Percentiles rank a stretch among this genome's conserved stretches.
These are phyloP conservation scores for Cassiopea xamachana DNA, from an alignment of 30 jellyfish, hydroid and myxozoan genomes.

Conservation along the genomic window DNA sequence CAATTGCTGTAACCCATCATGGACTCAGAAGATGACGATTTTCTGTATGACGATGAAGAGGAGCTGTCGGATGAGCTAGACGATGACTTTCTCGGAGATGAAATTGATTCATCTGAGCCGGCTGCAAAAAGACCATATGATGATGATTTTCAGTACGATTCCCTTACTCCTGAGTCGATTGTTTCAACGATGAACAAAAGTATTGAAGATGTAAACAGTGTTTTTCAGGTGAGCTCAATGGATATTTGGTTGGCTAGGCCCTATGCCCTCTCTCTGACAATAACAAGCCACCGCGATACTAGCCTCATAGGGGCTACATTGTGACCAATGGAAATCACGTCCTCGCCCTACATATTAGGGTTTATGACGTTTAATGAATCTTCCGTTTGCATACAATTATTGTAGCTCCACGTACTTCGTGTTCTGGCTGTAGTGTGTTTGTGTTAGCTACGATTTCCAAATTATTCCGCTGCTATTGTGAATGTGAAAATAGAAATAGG, in stretches of 20 bases:
- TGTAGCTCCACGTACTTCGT: neutral
- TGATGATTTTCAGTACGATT: constrained; percentile 93
- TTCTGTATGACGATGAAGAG: constrained; percentile 89
- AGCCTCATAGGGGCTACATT: neutral
- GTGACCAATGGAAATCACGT: neutral
- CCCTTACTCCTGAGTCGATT: constrained; percentile 96
- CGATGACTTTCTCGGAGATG: constrained; percentile 90
- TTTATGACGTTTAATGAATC: neutral
- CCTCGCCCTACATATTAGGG: too few relatives aligned
- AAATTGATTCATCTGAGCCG: constrained; percentile 91
- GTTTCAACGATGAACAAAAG: constrained; percentile 88
- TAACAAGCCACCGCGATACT: neutral
- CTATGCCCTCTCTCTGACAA: neutral
- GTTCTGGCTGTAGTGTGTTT: too few relatives aligned
- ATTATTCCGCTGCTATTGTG: too few relatives aligned
- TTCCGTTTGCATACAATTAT: neutral
- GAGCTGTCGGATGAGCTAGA: constrained; percentile 80
- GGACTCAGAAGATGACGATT: constrained; percentile 97
- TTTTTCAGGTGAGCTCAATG: constrained; percentile 80
- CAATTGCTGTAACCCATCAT: constrained; percentile 16
- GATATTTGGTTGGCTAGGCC: neutral
- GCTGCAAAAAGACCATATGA: constrained; percentile 88
- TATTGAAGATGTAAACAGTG: constrained; percentile 96
- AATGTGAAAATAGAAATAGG: too few relatives aligned
- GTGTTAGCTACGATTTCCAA: too few relatives aligned